Evolutionary conservation across 2,113 vertebrate genomes (phyloP).

Genomic region (Ellobius talpinus): DNA sequence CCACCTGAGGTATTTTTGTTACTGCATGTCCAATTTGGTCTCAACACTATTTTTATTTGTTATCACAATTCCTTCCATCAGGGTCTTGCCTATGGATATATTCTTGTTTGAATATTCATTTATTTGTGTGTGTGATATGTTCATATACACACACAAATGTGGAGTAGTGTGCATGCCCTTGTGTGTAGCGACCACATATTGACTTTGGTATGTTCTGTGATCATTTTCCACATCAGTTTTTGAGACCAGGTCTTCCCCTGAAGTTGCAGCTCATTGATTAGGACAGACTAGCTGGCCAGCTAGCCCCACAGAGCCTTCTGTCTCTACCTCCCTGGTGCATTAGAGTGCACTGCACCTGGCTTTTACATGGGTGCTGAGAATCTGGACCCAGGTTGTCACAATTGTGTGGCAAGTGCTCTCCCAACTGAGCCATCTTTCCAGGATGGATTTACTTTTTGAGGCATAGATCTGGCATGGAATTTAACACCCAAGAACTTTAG

Average conservation of each 20-base stretch:
- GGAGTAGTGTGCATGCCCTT: neutral
- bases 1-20: accelerated
- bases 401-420: neutral
- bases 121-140: neutral
- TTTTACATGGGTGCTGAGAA: neutral
- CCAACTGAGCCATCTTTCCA: neutral
- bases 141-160: neutral
- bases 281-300: neutral
- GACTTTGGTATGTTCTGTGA: neutral
- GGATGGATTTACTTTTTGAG: neutral
- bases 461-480: neutral
- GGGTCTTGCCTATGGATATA: neutral
- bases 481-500: neutral
- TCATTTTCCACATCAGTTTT: neutral
- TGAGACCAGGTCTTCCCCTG: neutral
- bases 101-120: neutral
- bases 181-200: neutral
- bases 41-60: neutral
- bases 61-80: neutral
- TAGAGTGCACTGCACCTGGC: no score
- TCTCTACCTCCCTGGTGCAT: neutral
- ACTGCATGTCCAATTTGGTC: neutral
- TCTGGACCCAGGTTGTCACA: neutral
- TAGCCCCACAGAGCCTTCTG: no score
- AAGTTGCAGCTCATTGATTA: neutral